Percentiles rank a stretch among this genome's conserved stretches.
These are phyloP conservation scores for Phengaris alcon DNA, from an alignment of 2,888 invertebrate genomes.

Conservation along the genomic window DNA sequence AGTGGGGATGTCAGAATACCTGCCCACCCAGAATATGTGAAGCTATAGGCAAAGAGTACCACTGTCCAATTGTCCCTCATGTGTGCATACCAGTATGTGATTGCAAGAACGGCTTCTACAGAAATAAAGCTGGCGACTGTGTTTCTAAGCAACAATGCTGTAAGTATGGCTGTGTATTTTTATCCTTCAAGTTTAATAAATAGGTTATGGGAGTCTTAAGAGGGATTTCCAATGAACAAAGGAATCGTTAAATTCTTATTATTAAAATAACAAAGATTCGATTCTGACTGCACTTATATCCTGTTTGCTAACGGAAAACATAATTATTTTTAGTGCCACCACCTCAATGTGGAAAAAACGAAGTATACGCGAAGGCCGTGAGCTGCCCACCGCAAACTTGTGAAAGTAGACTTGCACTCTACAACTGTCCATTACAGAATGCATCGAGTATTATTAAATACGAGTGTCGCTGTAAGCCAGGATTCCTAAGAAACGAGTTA, in stretches of 20 bases:
- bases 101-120: constrained; percentile 31
- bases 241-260: too few species aligned
- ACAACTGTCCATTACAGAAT: constrained; percentile 38
- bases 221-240: too few species aligned
- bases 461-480: constrained; percentile 43
- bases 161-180: not conserved
- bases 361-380: constrained; percentile 44
- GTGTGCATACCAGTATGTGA: constrained; percentile 30
- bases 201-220: not conserved
- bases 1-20: constrained; percentile 21
- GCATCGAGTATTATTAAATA: constrained; percentile 34
- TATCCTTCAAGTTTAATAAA: too few species aligned
- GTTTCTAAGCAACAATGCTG: constrained; percentile 30
- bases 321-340: constrained; percentile 13
- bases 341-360: constrained; percentile 40
- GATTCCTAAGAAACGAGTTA: constrained; percentile 40
- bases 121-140: constrained; percentile 32
- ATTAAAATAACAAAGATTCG: too few species aligned
- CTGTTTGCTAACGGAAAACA: not conserved
- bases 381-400: constrained; percentile 44
- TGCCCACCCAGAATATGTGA: constrained; percentile 31
- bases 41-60: constrained; percentile 7
- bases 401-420: constrained; percentile 38
- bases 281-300: too few species aligned
- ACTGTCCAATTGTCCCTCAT: constrained; percentile 12